A percentile compares a stretch with the other conserved stretches of the same genome.
Conservation (phyloP, 2,113 vertebrate genomes). For the Xerus inauris region DNA sequence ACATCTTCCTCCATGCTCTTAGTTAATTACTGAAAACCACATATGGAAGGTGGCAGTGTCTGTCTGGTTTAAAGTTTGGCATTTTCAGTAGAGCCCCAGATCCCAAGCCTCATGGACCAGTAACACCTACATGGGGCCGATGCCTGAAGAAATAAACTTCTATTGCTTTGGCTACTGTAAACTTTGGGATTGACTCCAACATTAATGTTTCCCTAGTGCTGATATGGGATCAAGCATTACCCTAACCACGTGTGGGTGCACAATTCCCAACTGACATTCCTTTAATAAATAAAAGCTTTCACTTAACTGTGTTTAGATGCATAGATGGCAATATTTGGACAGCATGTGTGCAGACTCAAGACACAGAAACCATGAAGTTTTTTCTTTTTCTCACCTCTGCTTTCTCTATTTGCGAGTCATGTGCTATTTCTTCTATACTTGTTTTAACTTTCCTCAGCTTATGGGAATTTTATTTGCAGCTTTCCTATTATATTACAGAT, state of each 20-base stretch:
- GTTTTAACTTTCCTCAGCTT: constrained; percentile 4
- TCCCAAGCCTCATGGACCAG: background rate
- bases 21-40: background rate
- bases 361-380: background rate
- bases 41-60: background rate
- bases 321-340: background rate
- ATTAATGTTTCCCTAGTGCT: background rate
- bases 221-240: background rate
- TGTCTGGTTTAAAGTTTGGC: background rate
- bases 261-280: background rate
- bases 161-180: background rate
- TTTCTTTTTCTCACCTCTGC: background rate
- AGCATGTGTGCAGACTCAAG: background rate
- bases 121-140: background rate
- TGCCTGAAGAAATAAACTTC: constrained; percentile 41
- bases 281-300: background rate
- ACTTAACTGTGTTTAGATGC: background rate
- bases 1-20: background rate
- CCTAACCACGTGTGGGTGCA: background rate
- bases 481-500: constrained; percentile 14
- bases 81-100: background rate
- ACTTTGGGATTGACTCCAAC: background rate
- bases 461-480: background rate
- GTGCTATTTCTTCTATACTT: background rate
- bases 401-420: background rate